Percentiles rank a stretch among this genome's conserved stretches.
These are phyloP conservation scores for Eurystomus glaucurus DNA, from an alignment of 2,797 vertebrate species.

Conservation along the genomic window DNA sequence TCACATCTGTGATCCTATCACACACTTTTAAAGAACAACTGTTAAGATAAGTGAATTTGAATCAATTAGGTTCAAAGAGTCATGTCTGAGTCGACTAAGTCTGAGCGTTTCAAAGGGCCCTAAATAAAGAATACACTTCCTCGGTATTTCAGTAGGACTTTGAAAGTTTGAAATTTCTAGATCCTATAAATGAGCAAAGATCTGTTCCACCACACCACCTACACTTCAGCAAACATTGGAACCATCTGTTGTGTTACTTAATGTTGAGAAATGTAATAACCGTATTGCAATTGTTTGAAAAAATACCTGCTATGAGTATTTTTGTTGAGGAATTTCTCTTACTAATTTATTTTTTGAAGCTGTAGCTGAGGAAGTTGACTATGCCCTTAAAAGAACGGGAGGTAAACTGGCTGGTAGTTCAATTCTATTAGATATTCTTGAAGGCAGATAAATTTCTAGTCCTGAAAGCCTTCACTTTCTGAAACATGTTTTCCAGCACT, in stretches of 20 bases:
- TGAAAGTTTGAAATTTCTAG: background rate
- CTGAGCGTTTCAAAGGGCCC: background rate
- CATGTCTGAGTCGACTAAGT: background rate
- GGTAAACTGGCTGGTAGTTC: background rate
- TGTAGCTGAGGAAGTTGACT: background rate
- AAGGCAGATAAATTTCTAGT: background rate
- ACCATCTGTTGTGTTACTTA: background rate
- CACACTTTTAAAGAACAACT: background rate
- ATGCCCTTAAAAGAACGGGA: background rate
- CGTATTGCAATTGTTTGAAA: background rate
- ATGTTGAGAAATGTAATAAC: background rate
- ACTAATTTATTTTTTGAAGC: background rate
- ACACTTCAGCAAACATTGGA: background rate
- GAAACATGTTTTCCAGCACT: background rate
- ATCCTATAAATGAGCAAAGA: background rate
- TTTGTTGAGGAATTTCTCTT: background rate
- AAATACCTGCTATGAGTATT: rapidly evolving
- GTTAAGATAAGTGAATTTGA: background rate
- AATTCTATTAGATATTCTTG: background rate
- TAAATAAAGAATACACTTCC: background rate
- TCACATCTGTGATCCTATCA: background rate
- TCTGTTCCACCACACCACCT: background rate
- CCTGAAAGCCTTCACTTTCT: background rate
- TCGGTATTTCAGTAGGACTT: background rate
- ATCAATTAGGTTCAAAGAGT: too few species aligned